A percentile compares a stretch with the other conserved stretches of the same genome.
Evolutionary conservation across 2,113 vertebrate genomes (phyloP).

Genomic region (Hyperoodon ampullatus): DNA sequence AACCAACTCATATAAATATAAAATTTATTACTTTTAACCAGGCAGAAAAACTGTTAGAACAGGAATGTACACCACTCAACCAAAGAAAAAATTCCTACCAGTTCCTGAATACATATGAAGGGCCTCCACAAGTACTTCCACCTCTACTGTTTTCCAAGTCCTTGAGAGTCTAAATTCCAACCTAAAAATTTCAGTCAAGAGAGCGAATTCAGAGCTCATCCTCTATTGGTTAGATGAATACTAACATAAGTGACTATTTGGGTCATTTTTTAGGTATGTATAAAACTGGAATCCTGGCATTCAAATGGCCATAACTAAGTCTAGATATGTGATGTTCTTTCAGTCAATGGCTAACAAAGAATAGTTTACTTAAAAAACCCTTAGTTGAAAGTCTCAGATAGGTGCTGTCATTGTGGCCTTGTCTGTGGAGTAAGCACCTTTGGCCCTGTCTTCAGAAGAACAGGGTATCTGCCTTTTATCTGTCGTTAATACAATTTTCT

Average conservation of each 20-base stretch:
- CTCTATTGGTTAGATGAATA: not conserved
- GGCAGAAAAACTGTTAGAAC: not conserved
- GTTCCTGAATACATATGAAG: not conserved
- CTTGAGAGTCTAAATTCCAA: not conserved
- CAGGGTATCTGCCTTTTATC: not conserved
- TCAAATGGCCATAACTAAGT: not conserved
- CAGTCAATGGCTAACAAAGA: not conserved
- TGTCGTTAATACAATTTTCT: not conserved
- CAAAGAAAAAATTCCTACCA: not conserved
- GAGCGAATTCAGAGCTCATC: not conserved
- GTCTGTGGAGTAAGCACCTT: not conserved
- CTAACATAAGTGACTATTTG: not conserved
- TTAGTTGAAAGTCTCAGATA: not conserved
- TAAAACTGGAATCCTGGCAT: not conserved
- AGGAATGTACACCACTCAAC: not conserved
- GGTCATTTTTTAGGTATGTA: not conserved
- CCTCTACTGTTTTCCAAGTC: not conserved
- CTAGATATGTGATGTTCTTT: not conserved
- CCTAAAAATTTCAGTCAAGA: not conserved
- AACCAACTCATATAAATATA: not conserved
- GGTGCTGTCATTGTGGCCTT: not conserved
- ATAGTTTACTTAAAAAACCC: not conserved
- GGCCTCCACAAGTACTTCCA: not conserved
- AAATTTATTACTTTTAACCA: slow-evolving; percentile 22
- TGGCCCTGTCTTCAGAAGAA: not conserved